Percentiles rank a stretch among this genome's conserved stretches.
phyloP scores from a whole-genome alignment of 2,113 vertebrate species.

The Circaetus cinerascens region DNA sequence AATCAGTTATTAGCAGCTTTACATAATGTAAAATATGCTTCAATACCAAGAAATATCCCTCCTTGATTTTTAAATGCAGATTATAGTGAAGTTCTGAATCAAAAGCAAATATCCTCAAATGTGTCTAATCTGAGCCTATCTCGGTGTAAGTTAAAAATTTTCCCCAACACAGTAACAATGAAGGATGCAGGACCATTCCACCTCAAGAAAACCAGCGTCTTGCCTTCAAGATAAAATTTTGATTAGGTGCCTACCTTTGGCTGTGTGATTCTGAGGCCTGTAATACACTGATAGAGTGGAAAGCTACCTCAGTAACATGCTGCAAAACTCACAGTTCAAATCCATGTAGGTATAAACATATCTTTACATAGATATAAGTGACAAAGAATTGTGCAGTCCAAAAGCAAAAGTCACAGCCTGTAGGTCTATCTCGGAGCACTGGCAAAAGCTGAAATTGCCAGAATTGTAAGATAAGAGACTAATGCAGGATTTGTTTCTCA shows the following conservation, averaged over 20 bases:
- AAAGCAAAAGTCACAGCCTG: not conserved
- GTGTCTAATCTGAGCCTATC: not conserved
- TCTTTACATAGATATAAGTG: not conserved
- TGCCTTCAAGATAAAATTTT: not conserved
- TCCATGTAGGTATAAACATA: rapidly evolving
- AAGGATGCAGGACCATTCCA: not conserved
- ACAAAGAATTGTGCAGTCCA: not conserved
- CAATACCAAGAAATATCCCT: not conserved
- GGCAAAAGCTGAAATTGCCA: not conserved
- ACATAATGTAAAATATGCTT: not conserved
- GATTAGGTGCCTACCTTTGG: not conserved
- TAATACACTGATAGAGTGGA: not conserved
- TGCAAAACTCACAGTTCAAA: not conserved
- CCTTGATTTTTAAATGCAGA: not conserved
- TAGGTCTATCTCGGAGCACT: not conserved
- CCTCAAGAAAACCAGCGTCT: not conserved
- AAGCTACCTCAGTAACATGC: not conserved
- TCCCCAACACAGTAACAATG: not conserved
- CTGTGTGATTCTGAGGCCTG: not conserved
- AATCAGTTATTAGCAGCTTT: not conserved
- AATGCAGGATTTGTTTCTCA: not conserved
- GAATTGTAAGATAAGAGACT: not conserved
- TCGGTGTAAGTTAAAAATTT: not conserved
- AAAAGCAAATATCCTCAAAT: not conserved
- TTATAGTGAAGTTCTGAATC: not conserved